Evolutionary conservation across 2,888 invertebrate species (phyloP).

Genomic region (Chrysolina americana): DNA sequence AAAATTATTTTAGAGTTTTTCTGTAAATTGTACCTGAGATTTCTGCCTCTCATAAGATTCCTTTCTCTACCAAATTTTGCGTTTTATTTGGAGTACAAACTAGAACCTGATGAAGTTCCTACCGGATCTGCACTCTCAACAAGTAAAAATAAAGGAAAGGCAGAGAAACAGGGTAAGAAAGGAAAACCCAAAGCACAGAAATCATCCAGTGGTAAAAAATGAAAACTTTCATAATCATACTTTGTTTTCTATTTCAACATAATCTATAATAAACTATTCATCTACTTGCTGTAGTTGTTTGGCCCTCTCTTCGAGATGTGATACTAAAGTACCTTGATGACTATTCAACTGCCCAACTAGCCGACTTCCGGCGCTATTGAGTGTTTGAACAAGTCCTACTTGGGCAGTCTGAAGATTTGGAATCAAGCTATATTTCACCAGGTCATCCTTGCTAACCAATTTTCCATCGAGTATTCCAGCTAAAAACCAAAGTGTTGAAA

Average conservation of each 20-base stretch:
- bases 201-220: constrained; percentile 39
- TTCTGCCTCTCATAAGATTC: constrained; percentile 65
- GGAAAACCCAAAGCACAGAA: constrained; percentile 47
- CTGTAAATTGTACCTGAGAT: constrained; percentile 64
- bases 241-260: constrained; percentile 35
- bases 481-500: constrained; percentile 56
- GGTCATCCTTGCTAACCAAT: constrained; percentile 79
- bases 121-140: constrained; percentile 6
- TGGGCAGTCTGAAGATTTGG: constrained; percentile 78
- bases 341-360: constrained; percentile 78
- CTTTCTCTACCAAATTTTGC: constrained; percentile 66
- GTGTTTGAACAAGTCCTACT: constrained; percentile 78
- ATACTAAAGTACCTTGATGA: constrained; percentile 79
- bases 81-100: constrained; percentile 59
- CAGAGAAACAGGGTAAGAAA: constrained; percentile 52
- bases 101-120: constrained; percentile 54
- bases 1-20: constrained; percentile 62
- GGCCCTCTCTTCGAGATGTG: constrained; percentile 76
- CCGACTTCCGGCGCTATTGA: constrained; percentile 77
- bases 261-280: constrained; percentile 38
- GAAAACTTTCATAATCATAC: constrained; percentile 48
- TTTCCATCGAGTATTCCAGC: constrained; percentile 82
- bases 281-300: constrained; percentile 63
- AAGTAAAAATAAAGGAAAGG: constrained; percentile 42
- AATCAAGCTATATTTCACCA: constrained; percentile 77